Evolutionary conservation across 2,888 invertebrate species (phyloP).

Genomic region (Antitype chi): DNA sequence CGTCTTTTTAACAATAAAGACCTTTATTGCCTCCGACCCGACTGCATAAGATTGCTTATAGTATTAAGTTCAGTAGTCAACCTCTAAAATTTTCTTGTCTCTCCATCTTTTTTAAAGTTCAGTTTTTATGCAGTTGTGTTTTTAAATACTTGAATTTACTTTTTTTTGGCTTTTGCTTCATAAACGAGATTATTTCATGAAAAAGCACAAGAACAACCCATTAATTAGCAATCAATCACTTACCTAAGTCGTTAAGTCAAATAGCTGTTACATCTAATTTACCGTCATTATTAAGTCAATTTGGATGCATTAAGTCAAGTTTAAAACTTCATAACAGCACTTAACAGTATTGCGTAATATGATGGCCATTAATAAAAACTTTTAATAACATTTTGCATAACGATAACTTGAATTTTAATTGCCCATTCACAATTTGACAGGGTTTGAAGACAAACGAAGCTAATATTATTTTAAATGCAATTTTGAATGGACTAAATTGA

Average conservation of each 20-base stretch:
- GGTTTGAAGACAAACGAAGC: conserved; percentile 45
- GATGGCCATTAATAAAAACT: conserved; percentile 22
- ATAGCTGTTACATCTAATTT: conserved; percentile 30
- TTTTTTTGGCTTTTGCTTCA: not conserved
- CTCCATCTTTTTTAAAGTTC: too few species aligned
- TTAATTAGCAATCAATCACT: conserved; percentile 31
- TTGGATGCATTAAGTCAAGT: conserved; percentile 33
- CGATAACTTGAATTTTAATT: conserved; percentile 46
- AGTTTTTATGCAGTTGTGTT: too few species aligned
- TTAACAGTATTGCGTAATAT: conserved; percentile 50
- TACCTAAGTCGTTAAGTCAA: conserved; percentile 8
- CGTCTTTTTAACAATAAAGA: too few species aligned
- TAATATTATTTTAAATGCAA: conserved; percentile 16
- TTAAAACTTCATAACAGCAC: conserved; percentile 27
- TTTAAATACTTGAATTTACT: too few species aligned
- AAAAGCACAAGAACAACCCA: not conserved
- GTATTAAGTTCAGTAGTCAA: too few species aligned
- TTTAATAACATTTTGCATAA: conserved; percentile 55
- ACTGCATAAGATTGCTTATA: too few species aligned
- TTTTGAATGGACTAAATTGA: conserved; percentile 17
- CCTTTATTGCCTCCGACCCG: too few species aligned
- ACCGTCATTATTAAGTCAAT: conserved; percentile 29
- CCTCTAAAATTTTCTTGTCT: too few species aligned
- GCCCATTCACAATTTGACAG: conserved; percentile 43
- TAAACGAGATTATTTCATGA: not conserved